Evolutionary conservation across 2,888 invertebrate species (phyloP).

Genomic region (Nematopogon swammerdamellus): DNA sequence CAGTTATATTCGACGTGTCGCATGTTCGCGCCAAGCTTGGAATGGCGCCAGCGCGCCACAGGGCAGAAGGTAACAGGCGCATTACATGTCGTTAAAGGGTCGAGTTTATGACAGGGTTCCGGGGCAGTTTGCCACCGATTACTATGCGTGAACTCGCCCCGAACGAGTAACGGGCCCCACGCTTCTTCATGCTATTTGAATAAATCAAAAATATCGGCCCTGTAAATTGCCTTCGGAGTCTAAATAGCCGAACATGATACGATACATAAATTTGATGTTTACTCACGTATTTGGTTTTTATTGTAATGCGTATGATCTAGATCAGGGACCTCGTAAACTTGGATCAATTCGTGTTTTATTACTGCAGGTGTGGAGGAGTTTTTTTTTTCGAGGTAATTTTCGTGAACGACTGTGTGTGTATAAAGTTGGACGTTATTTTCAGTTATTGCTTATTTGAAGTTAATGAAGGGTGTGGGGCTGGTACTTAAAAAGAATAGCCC

Average conservation of each 20-base stretch:
- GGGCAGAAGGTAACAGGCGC: too few relatives aligned
- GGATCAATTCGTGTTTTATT: neutral
- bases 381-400: neutral
- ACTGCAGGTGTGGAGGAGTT: neutral
- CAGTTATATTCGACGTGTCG: too few relatives aligned
- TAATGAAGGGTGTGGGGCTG: neutral
- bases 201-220: neutral
- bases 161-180: neutral
- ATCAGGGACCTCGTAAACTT: neutral
- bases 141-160: neutral
- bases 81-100: too few relatives aligned
- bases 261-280: neutral
- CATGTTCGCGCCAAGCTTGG: too few relatives aligned
- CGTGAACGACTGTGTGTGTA: too few relatives aligned
- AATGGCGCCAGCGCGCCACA: too few relatives aligned
- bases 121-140: neutral
- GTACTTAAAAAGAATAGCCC: too few relatives aligned
- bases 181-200: neutral
- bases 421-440: neutral
- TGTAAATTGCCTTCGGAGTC: neutral
- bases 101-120: too few relatives aligned
- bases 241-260: neutral
- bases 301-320: neutral
- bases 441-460: neutral
- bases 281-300: neutral